Evolutionary conservation across 1,140 invertebrate genomes (phyloP), one percentile per base, ranked within the genome.

Genomic region (Hyposmocoma kahamanoa): DNA sequence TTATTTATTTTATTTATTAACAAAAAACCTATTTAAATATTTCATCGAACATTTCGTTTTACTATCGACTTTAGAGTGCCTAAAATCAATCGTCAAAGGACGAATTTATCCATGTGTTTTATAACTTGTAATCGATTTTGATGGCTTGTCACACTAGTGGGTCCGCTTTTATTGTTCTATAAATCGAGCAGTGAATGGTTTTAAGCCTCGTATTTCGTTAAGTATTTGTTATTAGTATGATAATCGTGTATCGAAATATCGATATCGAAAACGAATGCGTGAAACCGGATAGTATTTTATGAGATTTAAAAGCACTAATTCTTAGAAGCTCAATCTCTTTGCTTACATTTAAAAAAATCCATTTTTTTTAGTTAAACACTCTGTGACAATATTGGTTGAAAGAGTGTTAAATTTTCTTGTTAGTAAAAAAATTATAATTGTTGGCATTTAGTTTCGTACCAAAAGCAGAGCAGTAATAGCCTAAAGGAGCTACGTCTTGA

Each of bases 1-100:
- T 71, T 54, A 65, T 71, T 75, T 72, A 71, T 75, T 66, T 62
- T 72, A 36, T 26, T 26, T 26, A 26, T 26, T 6, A 11, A 62
- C n/a, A n/a, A n/a, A n/a, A n/a, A n/a, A n/a, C n/a, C n/a, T 67
- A 72, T 73, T 67, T 54, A 47, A 64, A 62, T 65, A 67, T 72
- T 69, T 76, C 74, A 70, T 73, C 59, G 57, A 58, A 48, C 65
- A 67, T 69, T 68, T 57, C 42, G 67, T 13, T 30, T 3, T n/a
- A 6, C 10, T 13, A 30, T 30, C 28, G 28, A 30, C 6, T 10
- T 30, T 30, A n/a, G 28, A n/a, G 28, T 13, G 28, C 28, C 13
- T 13, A 30, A 30, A 30, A 30, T 30, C 28, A 13, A 30, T 3
- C 2, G 8, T 2, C 28, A 13, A 30, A 30, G 10, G 13, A n/a